These are phyloP conservation scores for Malthinus flaveolus DNA, from an alignment of 2,888 invertebrate genomes.

Conservation along the genomic window DNA sequence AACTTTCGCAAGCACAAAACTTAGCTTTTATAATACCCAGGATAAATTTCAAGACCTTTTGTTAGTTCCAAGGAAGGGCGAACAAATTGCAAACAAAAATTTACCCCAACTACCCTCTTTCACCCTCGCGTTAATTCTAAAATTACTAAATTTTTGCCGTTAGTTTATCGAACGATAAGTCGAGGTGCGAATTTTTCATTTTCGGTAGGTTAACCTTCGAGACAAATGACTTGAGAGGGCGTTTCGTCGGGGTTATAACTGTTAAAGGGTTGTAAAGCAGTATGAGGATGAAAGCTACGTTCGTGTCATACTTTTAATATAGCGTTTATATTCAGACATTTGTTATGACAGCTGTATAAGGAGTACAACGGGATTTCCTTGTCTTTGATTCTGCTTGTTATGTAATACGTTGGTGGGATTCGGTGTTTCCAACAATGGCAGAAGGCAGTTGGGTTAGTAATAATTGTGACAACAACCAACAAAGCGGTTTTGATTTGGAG, in stretches of 20 bases:
- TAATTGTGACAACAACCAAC: not conserved
- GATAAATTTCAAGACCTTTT: not conserved
- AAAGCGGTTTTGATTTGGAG: no score
- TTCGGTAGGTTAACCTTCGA: conserved; percentile 5
- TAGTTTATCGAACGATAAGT: not conserved
- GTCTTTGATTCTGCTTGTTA: conserved; percentile 23
- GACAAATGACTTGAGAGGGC: conserved; percentile 2
- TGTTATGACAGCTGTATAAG: conserved; percentile 26
- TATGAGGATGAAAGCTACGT: conserved; percentile 14
- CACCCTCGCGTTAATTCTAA: no score
- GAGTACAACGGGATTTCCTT: conserved; percentile 20
- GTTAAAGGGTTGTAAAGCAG: conserved; percentile 20
- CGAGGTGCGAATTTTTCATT: not conserved
- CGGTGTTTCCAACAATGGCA: conserved; percentile 9
- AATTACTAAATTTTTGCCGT: not conserved
- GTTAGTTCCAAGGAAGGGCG: not conserved
- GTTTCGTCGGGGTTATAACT: conserved; percentile 16
- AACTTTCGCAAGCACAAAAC: conserved; percentile 5
- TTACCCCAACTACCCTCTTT: not conserved
- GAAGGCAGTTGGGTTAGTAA: conserved; percentile 3
- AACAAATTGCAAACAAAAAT: conserved; percentile 2
- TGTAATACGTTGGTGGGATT: conserved; percentile 6
- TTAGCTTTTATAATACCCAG: conserved; percentile 7
- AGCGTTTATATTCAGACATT: conserved; percentile 23
- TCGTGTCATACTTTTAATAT: conserved; percentile 26